Evolutionary conservation across 2,888 invertebrate genomes (phyloP).

Genomic region (Sphaerophoria taeniata): DNA sequence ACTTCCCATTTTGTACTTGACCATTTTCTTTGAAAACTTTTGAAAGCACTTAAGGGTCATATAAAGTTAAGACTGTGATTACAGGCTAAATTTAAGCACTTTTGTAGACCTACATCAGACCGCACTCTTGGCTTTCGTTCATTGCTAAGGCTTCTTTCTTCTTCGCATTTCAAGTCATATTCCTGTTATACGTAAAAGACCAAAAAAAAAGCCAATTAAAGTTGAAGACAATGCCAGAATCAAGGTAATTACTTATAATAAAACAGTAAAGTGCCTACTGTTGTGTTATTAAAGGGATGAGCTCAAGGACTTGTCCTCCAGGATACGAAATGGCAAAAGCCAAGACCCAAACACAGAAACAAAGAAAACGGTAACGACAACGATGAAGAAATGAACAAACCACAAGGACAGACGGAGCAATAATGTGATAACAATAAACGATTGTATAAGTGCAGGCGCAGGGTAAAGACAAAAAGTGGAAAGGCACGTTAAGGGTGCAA

Average conservation of each 20-base stretch:
- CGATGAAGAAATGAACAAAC: conserved; percentile 58
- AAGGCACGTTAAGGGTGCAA: conserved; percentile 36
- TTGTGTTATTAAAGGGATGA: conserved; percentile 62
- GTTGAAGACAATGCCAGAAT: conserved; percentile 67
- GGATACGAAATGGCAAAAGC: not conserved
- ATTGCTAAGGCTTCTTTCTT: conserved; percentile 19
- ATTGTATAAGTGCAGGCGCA: conserved; percentile 38
- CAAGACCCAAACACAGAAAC: not conserved
- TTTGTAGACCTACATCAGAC: conserved; percentile 55
- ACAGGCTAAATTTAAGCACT: conserved; percentile 71
- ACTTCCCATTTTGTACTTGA: conserved; percentile 22
- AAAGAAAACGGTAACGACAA: not conserved
- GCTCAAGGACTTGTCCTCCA: conserved; percentile 48
- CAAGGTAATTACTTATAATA: conserved; percentile 74
- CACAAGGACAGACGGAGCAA: conserved; percentile 40
- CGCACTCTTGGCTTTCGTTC: conserved; percentile 23
- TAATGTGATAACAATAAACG: conserved; percentile 71
- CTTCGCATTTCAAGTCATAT: conserved; percentile 32
- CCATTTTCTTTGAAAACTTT: conserved; percentile 62
- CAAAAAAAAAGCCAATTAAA: conserved; percentile 65
- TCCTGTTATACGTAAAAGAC: conserved; percentile 33
- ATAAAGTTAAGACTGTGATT: conserved; percentile 73
- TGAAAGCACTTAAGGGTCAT: conserved; percentile 70
- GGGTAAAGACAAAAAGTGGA: not conserved
- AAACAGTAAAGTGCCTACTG: conserved; percentile 69